Conservation (phyloP, 1,140 invertebrate species). For the Lasaia peninsularis region DNA sequence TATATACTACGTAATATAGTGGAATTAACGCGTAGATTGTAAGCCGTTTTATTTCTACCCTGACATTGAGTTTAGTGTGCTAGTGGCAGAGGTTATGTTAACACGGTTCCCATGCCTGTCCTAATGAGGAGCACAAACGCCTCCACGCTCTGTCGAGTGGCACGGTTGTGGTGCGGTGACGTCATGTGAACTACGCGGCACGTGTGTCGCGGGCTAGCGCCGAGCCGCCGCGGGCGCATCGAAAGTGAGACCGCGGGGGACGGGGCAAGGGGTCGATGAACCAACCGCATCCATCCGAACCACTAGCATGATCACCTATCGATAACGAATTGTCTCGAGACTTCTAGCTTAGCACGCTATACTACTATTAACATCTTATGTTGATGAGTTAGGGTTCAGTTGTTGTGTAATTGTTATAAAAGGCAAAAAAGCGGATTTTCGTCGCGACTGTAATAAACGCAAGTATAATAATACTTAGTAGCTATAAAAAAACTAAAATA, state of each 20-base stretch:
- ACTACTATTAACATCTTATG: no score
- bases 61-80: not conserved
- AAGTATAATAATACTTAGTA: no score
- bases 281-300: constrained; percentile 63
- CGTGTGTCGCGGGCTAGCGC: constrained; percentile 62
- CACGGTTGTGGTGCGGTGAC: constrained; percentile 57
- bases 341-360: no score
- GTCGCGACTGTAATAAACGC: no score
- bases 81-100: constrained; percentile 29
- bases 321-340: no score
- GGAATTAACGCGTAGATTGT: no score
- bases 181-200: constrained; percentile 58
- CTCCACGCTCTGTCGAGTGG: constrained; percentile 42
- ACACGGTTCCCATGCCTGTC: constrained; percentile 54
- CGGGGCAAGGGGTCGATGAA: constrained; percentile 33
- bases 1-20: no score
- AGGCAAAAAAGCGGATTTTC: no score
- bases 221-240: constrained; percentile 66
- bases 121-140: constrained; percentile 60
- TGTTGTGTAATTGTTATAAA: no score
- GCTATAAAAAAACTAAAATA: no score
- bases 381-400: no score
- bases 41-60: not conserved
- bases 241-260: constrained; percentile 65
- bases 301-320: not conserved